Evolutionary conservation across 2,888 invertebrate genomes (phyloP).

Genomic region (Abscondita cerata): DNA sequence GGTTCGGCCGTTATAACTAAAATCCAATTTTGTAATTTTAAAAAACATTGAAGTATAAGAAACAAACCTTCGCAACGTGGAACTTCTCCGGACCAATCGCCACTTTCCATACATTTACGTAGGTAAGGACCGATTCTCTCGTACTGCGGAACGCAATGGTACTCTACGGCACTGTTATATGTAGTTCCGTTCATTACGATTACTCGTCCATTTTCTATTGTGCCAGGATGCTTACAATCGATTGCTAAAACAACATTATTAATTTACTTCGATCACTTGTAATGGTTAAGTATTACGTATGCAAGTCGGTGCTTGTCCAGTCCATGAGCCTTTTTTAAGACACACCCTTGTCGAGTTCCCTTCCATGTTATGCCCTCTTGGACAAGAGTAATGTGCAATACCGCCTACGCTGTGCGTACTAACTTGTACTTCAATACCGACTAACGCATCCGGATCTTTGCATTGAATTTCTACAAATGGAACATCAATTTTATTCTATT

Average conservation of each 20-base stretch:
- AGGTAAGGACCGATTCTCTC: constrained; percentile 82
- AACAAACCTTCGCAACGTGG: constrained; percentile 78
- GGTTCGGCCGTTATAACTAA: constrained; percentile 70
- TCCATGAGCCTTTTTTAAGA: constrained; percentile 81
- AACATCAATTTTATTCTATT: too few species aligned
- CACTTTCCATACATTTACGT: constrained; percentile 83
- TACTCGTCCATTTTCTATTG: constrained; percentile 84
- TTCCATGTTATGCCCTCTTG: constrained; percentile 79
- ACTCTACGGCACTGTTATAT: constrained; percentile 86
- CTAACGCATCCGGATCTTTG: constrained; percentile 69
- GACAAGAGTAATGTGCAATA: constrained; percentile 80
- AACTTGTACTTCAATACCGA: constrained; percentile 66
- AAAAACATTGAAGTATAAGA: background rate
- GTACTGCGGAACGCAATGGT: constrained; percentile 87
- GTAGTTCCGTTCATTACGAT: constrained; percentile 87
- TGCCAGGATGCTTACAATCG: constrained; percentile 81
- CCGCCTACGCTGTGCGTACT: constrained; percentile 79
- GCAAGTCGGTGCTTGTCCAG: constrained; percentile 78
- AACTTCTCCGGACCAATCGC: constrained; percentile 86
- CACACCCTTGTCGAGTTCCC: constrained; percentile 83
- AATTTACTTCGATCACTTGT: constrained; percentile 54
- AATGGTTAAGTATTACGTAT: too few species aligned
- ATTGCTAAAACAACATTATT: constrained; percentile 70
- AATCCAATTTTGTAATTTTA: constrained; percentile 36
- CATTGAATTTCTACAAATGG: constrained; percentile 78